Percentiles rank a stretch among this genome's conserved stretches.
Conservation (phyloP, 2,888 invertebrate species). For the Amphipyra berbera region DNA sequence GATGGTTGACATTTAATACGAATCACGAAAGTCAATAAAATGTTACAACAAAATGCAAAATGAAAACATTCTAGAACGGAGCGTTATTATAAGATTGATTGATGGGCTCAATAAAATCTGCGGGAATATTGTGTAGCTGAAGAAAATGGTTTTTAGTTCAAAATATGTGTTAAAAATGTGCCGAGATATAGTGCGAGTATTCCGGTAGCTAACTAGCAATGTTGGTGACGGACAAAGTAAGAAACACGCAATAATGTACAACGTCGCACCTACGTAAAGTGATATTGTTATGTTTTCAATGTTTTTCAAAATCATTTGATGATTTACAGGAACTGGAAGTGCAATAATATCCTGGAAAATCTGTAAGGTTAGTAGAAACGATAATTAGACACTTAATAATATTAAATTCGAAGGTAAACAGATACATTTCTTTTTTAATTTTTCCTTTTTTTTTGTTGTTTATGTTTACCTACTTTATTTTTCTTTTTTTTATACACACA, state of each 20-base stretch:
- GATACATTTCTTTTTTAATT: constrained; percentile 3
- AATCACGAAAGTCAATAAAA: constrained; percentile 27
- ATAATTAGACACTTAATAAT: neutral
- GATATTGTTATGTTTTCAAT: constrained; percentile 30
- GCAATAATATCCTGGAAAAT: constrained; percentile 9
- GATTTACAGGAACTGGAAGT: constrained; percentile 45
- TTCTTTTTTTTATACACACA: too few relatives aligned
- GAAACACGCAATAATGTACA: constrained; percentile 11
- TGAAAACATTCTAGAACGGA: constrained; percentile 31
- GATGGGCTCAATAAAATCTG: constrained; percentile 29
- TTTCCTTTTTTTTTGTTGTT: constrained; percentile 24
- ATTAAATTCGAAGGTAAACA: neutral
- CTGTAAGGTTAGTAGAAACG: constrained; percentile 29
- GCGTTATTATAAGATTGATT: constrained; percentile 51
- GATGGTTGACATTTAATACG: constrained; percentile 3
- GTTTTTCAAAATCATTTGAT: constrained; percentile 11
- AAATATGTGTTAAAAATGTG: constrained; percentile 36
- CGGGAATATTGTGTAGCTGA: constrained; percentile 25
- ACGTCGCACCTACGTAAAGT: constrained; percentile 2
- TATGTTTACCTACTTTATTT: too few relatives aligned
- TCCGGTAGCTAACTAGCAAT: constrained; percentile 44
- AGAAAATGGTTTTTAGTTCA: constrained; percentile 49
- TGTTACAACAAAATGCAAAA: neutral
- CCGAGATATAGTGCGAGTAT: constrained; percentile 21
- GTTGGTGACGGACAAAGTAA: constrained; percentile 44